phyloP scores from a whole-genome alignment of 2,888 invertebrate species.

The Thereva unica region DNA sequence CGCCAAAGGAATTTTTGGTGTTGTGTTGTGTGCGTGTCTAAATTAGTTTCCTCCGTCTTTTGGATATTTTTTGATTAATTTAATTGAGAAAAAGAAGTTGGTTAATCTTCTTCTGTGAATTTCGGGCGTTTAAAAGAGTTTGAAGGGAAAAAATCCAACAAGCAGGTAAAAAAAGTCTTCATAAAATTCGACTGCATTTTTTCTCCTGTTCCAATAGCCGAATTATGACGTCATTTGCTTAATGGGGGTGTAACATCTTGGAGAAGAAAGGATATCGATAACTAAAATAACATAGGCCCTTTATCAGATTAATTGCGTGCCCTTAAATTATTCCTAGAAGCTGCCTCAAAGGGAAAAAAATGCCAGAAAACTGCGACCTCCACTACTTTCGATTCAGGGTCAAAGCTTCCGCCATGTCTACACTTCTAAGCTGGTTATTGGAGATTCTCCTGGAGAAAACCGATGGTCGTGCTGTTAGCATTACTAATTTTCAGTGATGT shows the following conservation, averaged over 20 bases:
- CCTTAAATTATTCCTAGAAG: background rate
- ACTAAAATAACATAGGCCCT: background rate
- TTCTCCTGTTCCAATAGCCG: background rate
- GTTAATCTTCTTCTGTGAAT: background rate
- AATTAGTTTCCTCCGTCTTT: slow-evolving; percentile 20
- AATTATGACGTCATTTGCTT: slow-evolving; percentile 28
- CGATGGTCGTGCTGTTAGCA: too few relatives aligned
- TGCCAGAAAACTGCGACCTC: slow-evolving; percentile 22
- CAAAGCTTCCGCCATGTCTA: slow-evolving; percentile 35
- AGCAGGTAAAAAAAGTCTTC: slow-evolving; percentile 8
- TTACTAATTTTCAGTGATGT: too few relatives aligned
- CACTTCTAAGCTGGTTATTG: background rate
- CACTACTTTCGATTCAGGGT: slow-evolving; percentile 33
- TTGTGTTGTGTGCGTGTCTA: slow-evolving; percentile 24
- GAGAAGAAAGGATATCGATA: too few relatives aligned
- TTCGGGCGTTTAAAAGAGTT: background rate
- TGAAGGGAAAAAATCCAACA: slow-evolving; percentile 1
- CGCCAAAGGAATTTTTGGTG: slow-evolving; percentile 18
- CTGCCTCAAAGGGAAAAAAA: slow-evolving; percentile 20
- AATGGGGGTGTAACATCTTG: slow-evolving; percentile 8
- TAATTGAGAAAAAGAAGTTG: background rate
- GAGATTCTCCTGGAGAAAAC: too few relatives aligned
- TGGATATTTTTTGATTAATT: slow-evolving; percentile 4
- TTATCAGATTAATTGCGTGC: background rate
- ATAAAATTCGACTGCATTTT: background rate